A percentile compares a stretch with the other conserved stretches of the same genome.
Evolutionary conservation across 2,888 invertebrate genomes (phyloP).

Genomic region (Scaptomyza flava): DNA sequence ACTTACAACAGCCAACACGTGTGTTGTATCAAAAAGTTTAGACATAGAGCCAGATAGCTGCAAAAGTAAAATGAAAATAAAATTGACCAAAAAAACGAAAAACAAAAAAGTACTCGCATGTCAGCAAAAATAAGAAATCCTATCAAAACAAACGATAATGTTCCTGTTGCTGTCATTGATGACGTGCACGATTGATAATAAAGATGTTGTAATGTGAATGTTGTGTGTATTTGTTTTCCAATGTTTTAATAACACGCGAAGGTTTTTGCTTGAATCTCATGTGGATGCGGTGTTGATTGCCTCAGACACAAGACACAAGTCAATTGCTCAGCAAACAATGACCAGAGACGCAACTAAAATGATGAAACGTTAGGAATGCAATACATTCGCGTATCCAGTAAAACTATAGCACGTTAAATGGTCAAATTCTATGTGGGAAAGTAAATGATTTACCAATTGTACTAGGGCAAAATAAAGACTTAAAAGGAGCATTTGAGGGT

Average conservation of each 20-base stretch:
- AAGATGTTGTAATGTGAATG: constrained; percentile 54
- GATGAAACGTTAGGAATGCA: not conserved
- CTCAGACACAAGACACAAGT: constrained; percentile 47
- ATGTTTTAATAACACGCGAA: constrained; percentile 63
- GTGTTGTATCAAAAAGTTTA: constrained; percentile 36
- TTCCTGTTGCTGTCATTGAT: constrained; percentile 51
- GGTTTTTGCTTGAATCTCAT: constrained; percentile 12
- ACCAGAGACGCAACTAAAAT: constrained; percentile 27
- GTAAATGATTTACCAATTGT: constrained; percentile 16
- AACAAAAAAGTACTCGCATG: constrained; percentile 20
- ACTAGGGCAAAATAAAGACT: not conserved
- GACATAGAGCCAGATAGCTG: constrained; percentile 34
- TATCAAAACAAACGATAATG: constrained; percentile 77
- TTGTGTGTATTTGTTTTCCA: constrained; percentile 7
- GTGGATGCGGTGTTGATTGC: constrained; percentile 70
- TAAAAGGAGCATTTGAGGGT: too few species aligned
- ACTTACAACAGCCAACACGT: constrained; percentile 18
- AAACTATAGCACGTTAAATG: constrained; percentile 71
- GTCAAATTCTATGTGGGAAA: constrained; percentile 10
- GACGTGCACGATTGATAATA: constrained; percentile 66
- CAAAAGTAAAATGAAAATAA: constrained; percentile 42
- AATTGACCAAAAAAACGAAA: constrained; percentile 22
- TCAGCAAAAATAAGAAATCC: constrained; percentile 29
- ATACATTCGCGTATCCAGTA: constrained; percentile 26
- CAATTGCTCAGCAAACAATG: constrained; percentile 72